phyloP scores from a whole-genome alignment of 2,888 invertebrate species.

The Globia sparganii region DNA sequence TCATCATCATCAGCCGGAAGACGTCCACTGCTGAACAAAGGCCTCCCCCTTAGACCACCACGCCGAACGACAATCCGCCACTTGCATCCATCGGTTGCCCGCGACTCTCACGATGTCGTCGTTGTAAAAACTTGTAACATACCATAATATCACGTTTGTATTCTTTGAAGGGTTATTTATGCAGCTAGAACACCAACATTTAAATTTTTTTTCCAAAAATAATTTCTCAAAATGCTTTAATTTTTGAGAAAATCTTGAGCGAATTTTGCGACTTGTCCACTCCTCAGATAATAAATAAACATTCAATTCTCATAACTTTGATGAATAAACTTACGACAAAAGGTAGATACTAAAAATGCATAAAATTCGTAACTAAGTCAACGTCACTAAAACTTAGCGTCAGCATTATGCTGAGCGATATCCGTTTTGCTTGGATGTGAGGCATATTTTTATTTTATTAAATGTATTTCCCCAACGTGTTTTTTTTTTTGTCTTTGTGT shows the following conservation, averaged over 20 bases:
- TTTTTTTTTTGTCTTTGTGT: too few relatives aligned
- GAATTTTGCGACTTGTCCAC: not conserved
- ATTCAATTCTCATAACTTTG: not conserved
- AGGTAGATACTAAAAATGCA: not conserved
- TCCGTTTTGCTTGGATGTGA: too few relatives aligned
- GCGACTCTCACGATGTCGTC: too few relatives aligned
- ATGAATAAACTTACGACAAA: conserved; percentile 3
- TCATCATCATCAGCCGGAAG: too few relatives aligned
- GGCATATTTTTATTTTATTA: too few relatives aligned
- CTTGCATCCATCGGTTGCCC: too few relatives aligned
- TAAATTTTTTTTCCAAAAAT: not conserved
- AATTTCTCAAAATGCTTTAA: not conserved
- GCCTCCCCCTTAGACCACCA: too few relatives aligned
- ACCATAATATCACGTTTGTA: not conserved
- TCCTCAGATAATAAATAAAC: not conserved
- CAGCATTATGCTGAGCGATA: too few relatives aligned
- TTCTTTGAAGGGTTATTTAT: not conserved
- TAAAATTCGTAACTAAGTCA: not conserved
- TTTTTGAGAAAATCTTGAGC: not conserved
- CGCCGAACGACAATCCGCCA: too few relatives aligned
- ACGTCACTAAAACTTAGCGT: not conserved
- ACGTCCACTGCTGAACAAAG: too few relatives aligned
- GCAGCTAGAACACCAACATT: not conserved
- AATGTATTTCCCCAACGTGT: too few relatives aligned
- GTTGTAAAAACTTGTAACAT: too few relatives aligned